Base-by-base conservation (phyloP, 2,888 invertebrate species). In the Alloscopus bannaensis region DNA sequence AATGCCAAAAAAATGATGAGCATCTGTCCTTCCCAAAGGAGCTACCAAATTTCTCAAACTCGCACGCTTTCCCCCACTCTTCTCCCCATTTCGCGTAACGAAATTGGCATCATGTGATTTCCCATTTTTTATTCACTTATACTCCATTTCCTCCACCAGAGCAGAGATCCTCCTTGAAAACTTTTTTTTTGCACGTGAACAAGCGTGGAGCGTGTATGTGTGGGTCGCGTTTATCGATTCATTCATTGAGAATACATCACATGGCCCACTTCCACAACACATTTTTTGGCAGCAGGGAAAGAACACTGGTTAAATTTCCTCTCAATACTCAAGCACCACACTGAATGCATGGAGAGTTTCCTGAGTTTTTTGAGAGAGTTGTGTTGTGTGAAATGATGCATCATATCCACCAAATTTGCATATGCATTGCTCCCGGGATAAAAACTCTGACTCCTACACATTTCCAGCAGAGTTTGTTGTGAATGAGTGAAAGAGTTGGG, bases 1-100 rank as follows among this genome's bases (percentile, higher is more conserved):
- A 52, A 20, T 68, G 47, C 47, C 47, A n/a, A n/a, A 50, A 65
- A 18, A 68, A 36, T 68, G 68, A 68, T 40, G 55, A 68, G 68
- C 52, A 68, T 31, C 68, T 68, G 55, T 52, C 68, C 68, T 55
- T 31, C 29, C 36, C 36, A 36, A 36, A 8, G 36, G 36, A n/a
- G n/a, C n/a, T n/a, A 36, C 36, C 8, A 8, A 36, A 36, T 36
- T 6, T 13, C 8, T 8, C 8, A 36, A 13, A 36, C 13, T 13
- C 36, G 13, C 8, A 11, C 18, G n/a, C 45, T n/a, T 18, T n/a
- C 18, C n/a, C 36, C 45, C 45, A 45, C n/a, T n/a, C n/a, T n/a
- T n/a, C 26, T 45, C 26, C 13, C 24, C 45, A 4, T 62, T 62
- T 16, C 18, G 6, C n/a, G 50, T 20, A 50, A 50, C 16, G 13